phyloP scores from a whole-genome alignment of 2,113 vertebrate species.

The Pteronura brasiliensis region DNA sequence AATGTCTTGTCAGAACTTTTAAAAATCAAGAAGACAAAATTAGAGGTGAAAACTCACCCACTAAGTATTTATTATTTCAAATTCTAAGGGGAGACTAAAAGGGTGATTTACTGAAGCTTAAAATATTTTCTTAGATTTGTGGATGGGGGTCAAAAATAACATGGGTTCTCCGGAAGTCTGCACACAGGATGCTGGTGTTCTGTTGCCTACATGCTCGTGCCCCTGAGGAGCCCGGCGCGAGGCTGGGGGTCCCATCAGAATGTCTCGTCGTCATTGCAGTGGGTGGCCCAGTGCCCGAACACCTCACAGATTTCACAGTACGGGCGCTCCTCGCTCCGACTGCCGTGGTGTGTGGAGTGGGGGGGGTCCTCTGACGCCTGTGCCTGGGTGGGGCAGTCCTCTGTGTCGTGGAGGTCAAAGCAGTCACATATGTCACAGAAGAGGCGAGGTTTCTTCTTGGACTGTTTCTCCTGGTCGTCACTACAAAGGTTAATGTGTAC shows the following conservation, averaged over 20 bases:
- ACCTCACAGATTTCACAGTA: slow-evolving; percentile 97
- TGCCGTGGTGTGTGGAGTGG: slow-evolving; percentile 94
- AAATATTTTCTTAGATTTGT: slow-evolving; percentile 58
- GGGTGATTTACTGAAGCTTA: slow-evolving; percentile 64
- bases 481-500: slow-evolving; percentile 57
- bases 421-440: slow-evolving; percentile 99
- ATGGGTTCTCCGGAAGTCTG: slow-evolving; percentile 54
- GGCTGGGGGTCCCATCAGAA: slow-evolving; percentile 81
- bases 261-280: slow-evolving; percentile 97
- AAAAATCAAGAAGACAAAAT: slow-evolving; percentile 71
- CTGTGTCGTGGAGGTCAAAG: slow-evolving; percentile 97
- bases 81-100: slow-evolving; percentile 51
- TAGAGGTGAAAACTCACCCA: slow-evolving; percentile 74
- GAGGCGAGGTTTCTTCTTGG: slow-evolving; percentile 94
- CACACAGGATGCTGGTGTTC: slow-evolving; percentile 70
- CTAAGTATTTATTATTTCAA: slow-evolving; percentile 72
- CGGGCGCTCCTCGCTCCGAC: slow-evolving; percentile 90
- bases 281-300: slow-evolving; percentile 95
- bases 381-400: slow-evolving; percentile 96
- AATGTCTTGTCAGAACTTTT: slow-evolving; percentile 42
- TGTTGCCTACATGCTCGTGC: accelerated
- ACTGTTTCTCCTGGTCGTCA: slow-evolving; percentile 82
- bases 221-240: neutral
- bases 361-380: slow-evolving; percentile 92
- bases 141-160: neutral